Base-by-base conservation (phyloP, 1,140 invertebrate genomes). In the Ceratosolen fusciceps region DNA sequence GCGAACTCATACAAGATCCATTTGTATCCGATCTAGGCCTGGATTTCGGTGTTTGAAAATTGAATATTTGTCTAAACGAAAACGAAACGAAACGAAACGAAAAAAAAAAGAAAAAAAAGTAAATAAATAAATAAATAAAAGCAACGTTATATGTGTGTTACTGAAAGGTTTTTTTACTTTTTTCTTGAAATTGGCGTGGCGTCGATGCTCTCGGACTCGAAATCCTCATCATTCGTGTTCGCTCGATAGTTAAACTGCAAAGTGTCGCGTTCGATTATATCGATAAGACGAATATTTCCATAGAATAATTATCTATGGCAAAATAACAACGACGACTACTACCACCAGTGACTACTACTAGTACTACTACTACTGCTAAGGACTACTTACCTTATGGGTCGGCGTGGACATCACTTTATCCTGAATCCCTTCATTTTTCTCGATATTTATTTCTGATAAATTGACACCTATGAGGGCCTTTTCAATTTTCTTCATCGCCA, bases 401-500 rank as follows among this genome's bases (percentile, higher is more conserved):
- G 79, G 73, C 10, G 74, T 80, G n/a, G 37, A 31, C 73, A 43
- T 62, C 2, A 70, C 31, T 60, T 31, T 37, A n/a, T n/a, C 34
- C 14, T 39, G 0, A 24, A 2, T 58, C 16, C 39, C n/a, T 68
- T 58, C 24, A 31, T 16, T 65, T 31, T 26, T 58, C 43, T 47
- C 10, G 29, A 12, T 14, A 29, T 31, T 24, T 0, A 39, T 72
- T 62, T 39, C 67, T 8, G 76, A 21, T n/a, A 72, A 49, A 54
- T 70, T 24, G 26, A n/a, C 21, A 31, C 80, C 82, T 5, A 86
- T 80, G 9, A 86, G 54, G 60, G 84, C 85, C 21, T 83, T 68
- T 47, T 86, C 85, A 49, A 85, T 76, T 12, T 81, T 78, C 52
- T 84, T 82, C 7, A 86, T 31, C 5, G 49, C 52, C 52, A 76